Conservation (phyloP, 2,113 vertebrate species). For the Neogobius melanostomus region DNA sequence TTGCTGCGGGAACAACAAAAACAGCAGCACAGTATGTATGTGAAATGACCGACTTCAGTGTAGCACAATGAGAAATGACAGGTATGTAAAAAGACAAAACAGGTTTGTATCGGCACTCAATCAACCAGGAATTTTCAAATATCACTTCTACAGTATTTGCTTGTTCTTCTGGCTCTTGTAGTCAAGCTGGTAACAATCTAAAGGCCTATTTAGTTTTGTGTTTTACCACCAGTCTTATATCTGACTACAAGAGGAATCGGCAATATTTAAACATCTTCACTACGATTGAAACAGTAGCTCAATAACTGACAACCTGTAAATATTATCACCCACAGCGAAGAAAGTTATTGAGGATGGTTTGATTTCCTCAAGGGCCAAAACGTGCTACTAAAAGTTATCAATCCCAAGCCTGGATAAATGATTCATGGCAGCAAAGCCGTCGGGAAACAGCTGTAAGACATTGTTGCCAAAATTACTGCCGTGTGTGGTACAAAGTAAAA, state of each 20-base stretch:
- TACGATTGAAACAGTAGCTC: too few species aligned
- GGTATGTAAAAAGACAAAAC: conserved; percentile 9
- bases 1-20: conserved; percentile 48
- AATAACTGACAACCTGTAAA: too few species aligned
- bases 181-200: too few species aligned
- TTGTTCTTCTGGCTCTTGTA: too few species aligned
- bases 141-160: too few species aligned
- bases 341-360: not conserved
- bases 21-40: conserved; percentile 35
- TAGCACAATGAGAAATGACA: conserved; percentile 49
- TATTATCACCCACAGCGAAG: not conserved
- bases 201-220: too few species aligned
- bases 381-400: not conserved
- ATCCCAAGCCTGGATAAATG: not conserved
- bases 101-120: too few species aligned
- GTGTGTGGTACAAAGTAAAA: not conserved
- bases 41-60: conserved; percentile 53
- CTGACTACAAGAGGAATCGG: too few species aligned
- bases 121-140: too few species aligned
- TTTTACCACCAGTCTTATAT: too few species aligned
- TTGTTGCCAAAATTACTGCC: not conserved
- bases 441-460: not conserved
- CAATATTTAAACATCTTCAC: too few species aligned
- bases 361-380: not conserved
- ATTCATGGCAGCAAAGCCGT: not conserved